Evolutionary conservation across 2,797 vertebrate genomes (phyloP), one percentile per base, ranked within the genome.

Genomic region (Antrozous pallidus): DNA sequence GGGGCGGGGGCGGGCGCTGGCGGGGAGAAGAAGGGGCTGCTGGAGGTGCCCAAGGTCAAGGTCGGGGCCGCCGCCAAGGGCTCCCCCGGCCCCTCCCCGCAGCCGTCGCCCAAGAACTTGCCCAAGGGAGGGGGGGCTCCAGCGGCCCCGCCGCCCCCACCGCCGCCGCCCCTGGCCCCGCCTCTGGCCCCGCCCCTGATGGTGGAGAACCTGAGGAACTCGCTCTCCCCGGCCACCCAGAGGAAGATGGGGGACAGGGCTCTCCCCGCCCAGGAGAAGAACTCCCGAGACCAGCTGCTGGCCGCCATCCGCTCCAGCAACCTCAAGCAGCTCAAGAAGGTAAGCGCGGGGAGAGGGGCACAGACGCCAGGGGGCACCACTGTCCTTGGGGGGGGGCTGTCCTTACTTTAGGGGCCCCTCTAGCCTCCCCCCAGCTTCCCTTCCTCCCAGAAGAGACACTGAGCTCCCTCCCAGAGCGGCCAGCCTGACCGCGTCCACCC

Each of bases 281-380:
- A 99, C 98, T 98, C 99, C 0, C 99, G 99, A 93, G 99, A 99
- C 98, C 99, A 99, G 98, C 98, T 99, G 84, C 98, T 99, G 74
- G 99, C 98, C 1, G 99, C 99, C 38, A 99, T 99, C 98, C 99
- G 99, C 94, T 98, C 98, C 96, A 99, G 97, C 98, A 98, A 98
- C 95, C 96, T 98, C 40, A 99, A 98, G 97, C 98, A 99, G 96
- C 99, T 99, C 95, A 99, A 99, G 98, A 99, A 99, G 99, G 99
- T 98, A 0, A 6, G 74, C 47, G 71, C 6, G 20, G 10, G 36
- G 67, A 0, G 26, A 31, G 69, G 70, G 70, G 26, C 40, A 3
- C 3, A 24, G 33, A 13, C 49, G 10, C 75, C 75, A 8, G 8
- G 74, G 5, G 70, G 12, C 49, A 26, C 20, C 2, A 8, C 33